Base-by-base conservation (phyloP, 1,140 invertebrate genomes). In the Papilio xuthus region DNA sequence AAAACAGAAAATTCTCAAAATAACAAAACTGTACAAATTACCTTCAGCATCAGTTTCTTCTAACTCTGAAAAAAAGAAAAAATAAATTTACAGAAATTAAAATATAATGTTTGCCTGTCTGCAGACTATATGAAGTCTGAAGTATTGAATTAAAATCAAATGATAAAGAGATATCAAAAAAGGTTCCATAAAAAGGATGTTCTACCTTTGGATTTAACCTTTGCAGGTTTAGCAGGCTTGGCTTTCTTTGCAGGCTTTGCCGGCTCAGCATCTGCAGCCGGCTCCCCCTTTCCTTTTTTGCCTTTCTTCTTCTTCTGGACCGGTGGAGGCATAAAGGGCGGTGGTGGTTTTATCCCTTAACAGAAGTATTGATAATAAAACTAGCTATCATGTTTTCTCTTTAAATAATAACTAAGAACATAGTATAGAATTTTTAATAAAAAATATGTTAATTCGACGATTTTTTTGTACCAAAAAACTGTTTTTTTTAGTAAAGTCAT, bases 311-410 rank as follows among this genome's bases (percentile, higher is more conserved):
- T 86, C 41, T 85, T 83, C 6, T 80, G 81, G 10, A 78, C 60
- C 1, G 86, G 82, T 18, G 84, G 83, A 0, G 88, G 87, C 4
- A 86, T 84, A 12, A 88, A 86, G 0, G 90, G 89, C 9, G 86
- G 85, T 0, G 90, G 90, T 4, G 91, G 91, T 44, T 89, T 81
- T 18, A 93, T 82, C 71, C 90, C 91, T 92, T 47, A 69, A 32
- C 15, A 53, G 15, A 76, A 26, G 9, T 23, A 23, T 56, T 56
- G 9, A 56, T n/a, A 60, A 26, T 12, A 60, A 23, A 60, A 4
- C 18, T 9, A 8, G n/a, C 2, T 18, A 53, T 47, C 13, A 15
- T 20, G 2, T 18, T 20, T 53, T 20, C 0, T 20, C n/a, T 53
- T 18, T 15, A 47, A 47, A 4, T 47, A 47, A 47, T 4, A 15